Evolutionary conservation across 2,888 invertebrate species (phyloP).

Genomic region (Tenthredo livida): DNA sequence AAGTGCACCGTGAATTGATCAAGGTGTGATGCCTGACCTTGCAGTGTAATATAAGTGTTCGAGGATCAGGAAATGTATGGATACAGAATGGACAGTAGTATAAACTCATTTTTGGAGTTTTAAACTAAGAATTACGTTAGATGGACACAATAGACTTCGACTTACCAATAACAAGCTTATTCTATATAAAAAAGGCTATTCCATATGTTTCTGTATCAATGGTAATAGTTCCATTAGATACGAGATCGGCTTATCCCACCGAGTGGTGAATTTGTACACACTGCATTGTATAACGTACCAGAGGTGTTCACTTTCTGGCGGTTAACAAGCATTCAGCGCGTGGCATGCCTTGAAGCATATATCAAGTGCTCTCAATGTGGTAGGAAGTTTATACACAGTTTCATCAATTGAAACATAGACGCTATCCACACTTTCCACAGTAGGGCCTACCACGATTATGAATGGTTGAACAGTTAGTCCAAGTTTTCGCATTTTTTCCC

Average conservation of each 20-base stretch:
- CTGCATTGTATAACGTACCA: constrained; percentile 54
- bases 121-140: neutral
- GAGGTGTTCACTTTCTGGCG: constrained; percentile 54
- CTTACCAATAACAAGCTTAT: neutral
- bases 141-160: neutral
- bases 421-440: neutral
- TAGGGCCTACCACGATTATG: constrained; percentile 17
- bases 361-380: constrained; percentile 34
- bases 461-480: neutral
- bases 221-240: constrained; percentile 1
- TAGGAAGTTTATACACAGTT: neutral
- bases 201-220: neutral
- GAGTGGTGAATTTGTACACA: constrained; percentile 39
- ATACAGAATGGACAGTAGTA: neutral
- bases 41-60: neutral
- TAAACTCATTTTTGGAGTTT: neutral
- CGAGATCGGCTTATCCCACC: neutral
- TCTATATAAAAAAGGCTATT: neutral
- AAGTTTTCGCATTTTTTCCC: neutral
- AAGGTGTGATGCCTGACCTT: neutral
- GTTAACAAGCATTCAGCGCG: constrained; percentile 54
- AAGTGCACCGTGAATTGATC: neutral
- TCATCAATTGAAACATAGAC: neutral
- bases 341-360: constrained; percentile 55
- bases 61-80: neutral